Percentiles rank a stretch among this genome's conserved stretches.
phyloP scores from a whole-genome alignment of 37 sponge, comb jelly and placozoan genomes.

The Chondrosia reniformis region DNA sequence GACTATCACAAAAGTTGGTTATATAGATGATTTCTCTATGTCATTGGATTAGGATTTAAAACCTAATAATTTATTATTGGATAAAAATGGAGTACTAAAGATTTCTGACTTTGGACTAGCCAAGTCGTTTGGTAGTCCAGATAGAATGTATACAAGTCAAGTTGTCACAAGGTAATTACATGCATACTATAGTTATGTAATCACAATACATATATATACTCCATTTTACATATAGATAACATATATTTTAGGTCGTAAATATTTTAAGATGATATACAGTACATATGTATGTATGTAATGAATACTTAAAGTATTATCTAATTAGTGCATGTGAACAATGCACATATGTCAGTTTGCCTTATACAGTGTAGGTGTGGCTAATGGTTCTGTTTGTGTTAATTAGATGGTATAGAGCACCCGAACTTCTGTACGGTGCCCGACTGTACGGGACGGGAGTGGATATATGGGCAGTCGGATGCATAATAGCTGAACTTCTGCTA shows the following conservation, averaged over 20 bases:
- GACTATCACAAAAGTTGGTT: no score
- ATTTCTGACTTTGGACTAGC: conserved; percentile 98
- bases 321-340: no score
- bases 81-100: conserved; percentile 81
- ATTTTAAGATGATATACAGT: no score
- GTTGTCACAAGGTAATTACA: conserved; percentile 91
- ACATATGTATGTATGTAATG: conserved; percentile 10
- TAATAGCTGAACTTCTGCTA: conserved; percentile 87
- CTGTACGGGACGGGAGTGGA: conserved; percentile 96
- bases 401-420: conserved; percentile 96
- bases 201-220: no score
- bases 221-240: no score
- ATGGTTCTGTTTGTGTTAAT: no score
- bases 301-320: no score
- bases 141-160: conserved; percentile 83
- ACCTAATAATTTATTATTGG: conserved; percentile 94
- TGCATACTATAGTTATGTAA: no score
- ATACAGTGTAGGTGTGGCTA: no score
- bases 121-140: conserved; percentile 89
- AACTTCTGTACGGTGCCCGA: conserved; percentile 93
- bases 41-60: conserved; percentile 69
- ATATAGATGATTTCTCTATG: no score
- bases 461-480: conserved; percentile 97
- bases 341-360: no score
- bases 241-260: no score